Conservation (phyloP, 2,113 vertebrate genomes). For the Scalopus aquaticus region DNA sequence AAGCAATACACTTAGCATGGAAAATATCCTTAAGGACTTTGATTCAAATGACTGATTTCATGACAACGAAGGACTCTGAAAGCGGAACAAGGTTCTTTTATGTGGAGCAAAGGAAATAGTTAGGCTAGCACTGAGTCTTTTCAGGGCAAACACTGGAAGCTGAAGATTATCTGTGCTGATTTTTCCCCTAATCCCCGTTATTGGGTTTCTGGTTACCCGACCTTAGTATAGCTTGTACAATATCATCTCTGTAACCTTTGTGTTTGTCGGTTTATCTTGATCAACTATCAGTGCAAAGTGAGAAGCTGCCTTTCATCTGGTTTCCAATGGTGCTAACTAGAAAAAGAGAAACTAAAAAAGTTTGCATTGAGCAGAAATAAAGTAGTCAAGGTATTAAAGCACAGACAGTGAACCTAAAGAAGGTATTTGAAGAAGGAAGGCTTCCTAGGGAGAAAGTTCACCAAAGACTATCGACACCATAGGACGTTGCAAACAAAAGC, state of each 20-base stretch:
- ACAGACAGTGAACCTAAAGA: constrained; percentile 38
- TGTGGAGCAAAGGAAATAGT: constrained; percentile 66
- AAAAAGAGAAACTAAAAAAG: constrained; percentile 65
- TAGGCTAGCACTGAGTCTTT: constrained; percentile 50
- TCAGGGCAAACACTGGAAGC: constrained; percentile 44
- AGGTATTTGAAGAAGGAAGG: constrained; percentile 65
- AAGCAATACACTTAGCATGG: constrained; percentile 40
- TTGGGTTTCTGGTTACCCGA: constrained; percentile 57
- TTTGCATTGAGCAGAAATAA: constrained; percentile 69
- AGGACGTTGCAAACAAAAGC: constrained; percentile 46
- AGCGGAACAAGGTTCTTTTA: constrained; percentile 69
- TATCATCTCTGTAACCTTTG: constrained; percentile 75
- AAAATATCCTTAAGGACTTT: constrained; percentile 74
- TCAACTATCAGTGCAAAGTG: constrained; percentile 69
- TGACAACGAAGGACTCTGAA: constrained; percentile 64
- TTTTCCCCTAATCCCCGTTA: constrained; percentile 61
- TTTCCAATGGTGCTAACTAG: constrained; percentile 71
- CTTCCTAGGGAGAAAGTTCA: constrained; percentile 62
- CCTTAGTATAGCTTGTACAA: constrained; percentile 63
- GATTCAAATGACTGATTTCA: constrained; percentile 72
- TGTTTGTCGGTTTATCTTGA: constrained; percentile 67
- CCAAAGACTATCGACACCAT: constrained; percentile 41
- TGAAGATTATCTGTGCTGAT: constrained; percentile 72
- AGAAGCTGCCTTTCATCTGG: constrained; percentile 73
- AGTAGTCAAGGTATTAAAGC: constrained; percentile 56